These are phyloP conservation scores for Gortyna flavago DNA, from an alignment of 2,888 invertebrate genomes.

Conservation along the genomic window DNA sequence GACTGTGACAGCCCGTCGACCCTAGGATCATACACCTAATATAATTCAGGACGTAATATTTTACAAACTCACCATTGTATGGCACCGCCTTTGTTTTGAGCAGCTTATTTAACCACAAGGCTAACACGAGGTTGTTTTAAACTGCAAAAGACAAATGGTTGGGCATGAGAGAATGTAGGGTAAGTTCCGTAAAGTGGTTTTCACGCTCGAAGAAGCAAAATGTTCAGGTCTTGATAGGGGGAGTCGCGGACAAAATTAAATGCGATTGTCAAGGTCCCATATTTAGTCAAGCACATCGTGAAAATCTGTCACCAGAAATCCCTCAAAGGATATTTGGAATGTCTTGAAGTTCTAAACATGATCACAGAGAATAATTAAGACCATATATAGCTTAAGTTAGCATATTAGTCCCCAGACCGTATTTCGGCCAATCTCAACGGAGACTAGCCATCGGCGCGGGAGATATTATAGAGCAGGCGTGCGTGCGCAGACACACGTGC, in stretches of 20 bases:
- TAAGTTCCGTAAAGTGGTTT: conserved; percentile 19
- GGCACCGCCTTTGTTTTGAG: conserved; percentile 53
- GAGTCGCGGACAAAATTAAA: neutral
- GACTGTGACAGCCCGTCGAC: neutral
- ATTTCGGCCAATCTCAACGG: too few relatives aligned
- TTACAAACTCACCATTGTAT: conserved; percentile 47
- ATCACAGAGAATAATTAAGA: neutral
- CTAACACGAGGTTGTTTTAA: conserved; percentile 40
- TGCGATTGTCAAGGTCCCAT: neutral
- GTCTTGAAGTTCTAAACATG: neutral
- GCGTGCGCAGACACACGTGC: too few relatives aligned
- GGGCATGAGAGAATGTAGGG: conserved; percentile 18
- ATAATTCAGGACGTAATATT: conserved; percentile 42
- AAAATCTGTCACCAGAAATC: neutral
- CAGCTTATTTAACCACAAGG: conserved; percentile 37
- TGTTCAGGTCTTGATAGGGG: neutral
- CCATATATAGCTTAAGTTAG: too few relatives aligned
- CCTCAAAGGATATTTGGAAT: neutral
- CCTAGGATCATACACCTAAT: conserved; percentile 4
- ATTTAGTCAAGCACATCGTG: neutral
- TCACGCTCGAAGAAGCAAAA: conserved; percentile 15
- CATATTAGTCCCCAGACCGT: too few relatives aligned
- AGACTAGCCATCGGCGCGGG: too few relatives aligned
- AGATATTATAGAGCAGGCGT: too few relatives aligned
- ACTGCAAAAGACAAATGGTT: conserved; percentile 46